phyloP scores from a whole-genome alignment of 2,113 vertebrate species.

The Rhipidura dahli region DNA sequence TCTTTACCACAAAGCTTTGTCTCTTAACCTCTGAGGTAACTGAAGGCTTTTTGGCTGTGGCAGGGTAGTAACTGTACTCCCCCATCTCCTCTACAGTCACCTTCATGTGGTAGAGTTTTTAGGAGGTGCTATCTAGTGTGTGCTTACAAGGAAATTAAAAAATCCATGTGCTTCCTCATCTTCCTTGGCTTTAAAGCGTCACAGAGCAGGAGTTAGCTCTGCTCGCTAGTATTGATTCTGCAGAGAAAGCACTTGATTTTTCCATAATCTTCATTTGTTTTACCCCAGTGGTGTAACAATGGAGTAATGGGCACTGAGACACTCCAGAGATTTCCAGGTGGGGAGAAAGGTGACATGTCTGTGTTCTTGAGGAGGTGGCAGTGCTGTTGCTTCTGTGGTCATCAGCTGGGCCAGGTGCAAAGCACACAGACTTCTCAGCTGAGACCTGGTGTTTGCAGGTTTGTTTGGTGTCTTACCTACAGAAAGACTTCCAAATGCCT shows the following conservation, averaged over 20 bases:
- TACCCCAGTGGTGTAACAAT: not conserved
- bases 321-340: not conserved
- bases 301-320: not conserved
- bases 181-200: not conserved
- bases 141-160: not conserved
- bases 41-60: not conserved
- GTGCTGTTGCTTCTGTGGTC: not conserved
- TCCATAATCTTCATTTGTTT: not conserved
- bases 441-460: not conserved
- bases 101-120: not conserved
- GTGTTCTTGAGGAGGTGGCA: not conserved
- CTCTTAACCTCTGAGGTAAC: not conserved
- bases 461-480: not conserved
- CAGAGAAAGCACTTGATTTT: not conserved
- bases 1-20: not conserved
- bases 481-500: conserved; percentile 9
- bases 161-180: not conserved
- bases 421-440: not conserved
- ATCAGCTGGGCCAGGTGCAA: not conserved
- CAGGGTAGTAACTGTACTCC: not conserved
- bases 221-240: not conserved
- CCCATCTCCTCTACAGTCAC: not conserved
- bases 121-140: not conserved
- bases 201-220: not conserved
- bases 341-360: not conserved